phyloP scores from a whole-genome alignment of 2,113 vertebrate species.

The Jaculus jaculus region DNA sequence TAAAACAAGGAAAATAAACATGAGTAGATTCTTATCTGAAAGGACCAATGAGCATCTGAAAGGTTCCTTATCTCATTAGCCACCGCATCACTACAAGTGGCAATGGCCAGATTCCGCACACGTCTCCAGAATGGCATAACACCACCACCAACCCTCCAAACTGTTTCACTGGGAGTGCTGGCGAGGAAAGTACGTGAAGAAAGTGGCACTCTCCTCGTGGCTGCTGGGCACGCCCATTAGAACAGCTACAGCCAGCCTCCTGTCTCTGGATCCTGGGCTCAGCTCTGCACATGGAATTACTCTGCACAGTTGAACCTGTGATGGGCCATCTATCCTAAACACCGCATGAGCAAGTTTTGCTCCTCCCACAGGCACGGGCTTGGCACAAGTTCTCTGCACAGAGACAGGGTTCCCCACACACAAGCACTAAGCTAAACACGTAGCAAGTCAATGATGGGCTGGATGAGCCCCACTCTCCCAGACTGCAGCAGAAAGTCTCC shows the following conservation, averaged over 20 bases:
- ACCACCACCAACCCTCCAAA: too few species aligned
- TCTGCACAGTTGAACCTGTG: neutral
- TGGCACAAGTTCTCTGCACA: fast-evolving
- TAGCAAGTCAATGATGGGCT: too few species aligned
- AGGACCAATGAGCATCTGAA: fast-evolving
- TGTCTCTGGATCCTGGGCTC: too few species aligned
- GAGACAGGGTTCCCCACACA: neutral
- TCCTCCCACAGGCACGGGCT: fast-evolving
- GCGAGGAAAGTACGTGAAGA: neutral
- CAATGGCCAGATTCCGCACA: neutral
- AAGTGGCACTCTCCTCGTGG: fast-evolving
- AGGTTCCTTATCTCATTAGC: neutral
- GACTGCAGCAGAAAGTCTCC: neutral
- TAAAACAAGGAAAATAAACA: neutral
- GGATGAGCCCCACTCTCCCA: neutral
- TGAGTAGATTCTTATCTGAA: fast-evolving
- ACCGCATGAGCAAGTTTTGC: fast-evolving
- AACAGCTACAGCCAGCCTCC: neutral
- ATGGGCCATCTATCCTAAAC: neutral
- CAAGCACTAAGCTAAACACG: fast-evolving
- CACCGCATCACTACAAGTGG: neutral
- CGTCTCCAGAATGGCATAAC: neutral
- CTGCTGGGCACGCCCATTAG: fast-evolving
- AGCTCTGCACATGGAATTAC: neutral
- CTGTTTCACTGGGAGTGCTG: too few species aligned